These are phyloP conservation scores for Scopus umbretta DNA, from an alignment of 2,113 vertebrate species.

Conservation along the genomic window DNA sequence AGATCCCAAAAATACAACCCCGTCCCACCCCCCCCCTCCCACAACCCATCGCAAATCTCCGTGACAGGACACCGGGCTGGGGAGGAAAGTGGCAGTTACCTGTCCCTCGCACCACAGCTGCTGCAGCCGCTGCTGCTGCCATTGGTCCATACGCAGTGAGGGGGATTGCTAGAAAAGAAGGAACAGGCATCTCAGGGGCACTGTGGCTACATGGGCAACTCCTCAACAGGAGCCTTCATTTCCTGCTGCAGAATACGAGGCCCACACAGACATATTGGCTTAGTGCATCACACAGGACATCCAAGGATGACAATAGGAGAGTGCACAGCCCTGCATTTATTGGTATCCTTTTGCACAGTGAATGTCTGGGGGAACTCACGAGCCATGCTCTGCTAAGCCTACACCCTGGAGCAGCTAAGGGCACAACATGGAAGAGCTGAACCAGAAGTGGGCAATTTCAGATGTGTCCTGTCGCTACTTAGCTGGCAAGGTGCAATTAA, in stretches of 20 bases:
- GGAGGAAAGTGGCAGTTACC: constrained; percentile 59
- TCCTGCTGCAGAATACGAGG: neutral
- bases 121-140: constrained; percentile 89
- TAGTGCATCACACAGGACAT: neutral
- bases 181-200: neutral
- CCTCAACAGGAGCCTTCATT: neutral
- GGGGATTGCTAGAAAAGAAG: constrained; percentile 86
- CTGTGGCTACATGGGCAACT: neutral
- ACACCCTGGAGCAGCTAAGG: neutral
- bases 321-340: neutral
- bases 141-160: constrained; percentile 97
- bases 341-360: neutral
- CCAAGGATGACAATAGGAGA: neutral
- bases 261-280: neutral
- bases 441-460: neutral
- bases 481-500: neutral
- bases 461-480: neutral
- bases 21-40: neutral
- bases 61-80: neutral
- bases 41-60: neutral
- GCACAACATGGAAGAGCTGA: neutral
- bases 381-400: neutral
- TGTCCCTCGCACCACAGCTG: constrained; percentile 92
- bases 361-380: neutral
- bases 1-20: constrained; percentile 39